Conservation (phyloP, 2,797 vertebrate species). For the Brotogeris chrysoptera region DNA sequence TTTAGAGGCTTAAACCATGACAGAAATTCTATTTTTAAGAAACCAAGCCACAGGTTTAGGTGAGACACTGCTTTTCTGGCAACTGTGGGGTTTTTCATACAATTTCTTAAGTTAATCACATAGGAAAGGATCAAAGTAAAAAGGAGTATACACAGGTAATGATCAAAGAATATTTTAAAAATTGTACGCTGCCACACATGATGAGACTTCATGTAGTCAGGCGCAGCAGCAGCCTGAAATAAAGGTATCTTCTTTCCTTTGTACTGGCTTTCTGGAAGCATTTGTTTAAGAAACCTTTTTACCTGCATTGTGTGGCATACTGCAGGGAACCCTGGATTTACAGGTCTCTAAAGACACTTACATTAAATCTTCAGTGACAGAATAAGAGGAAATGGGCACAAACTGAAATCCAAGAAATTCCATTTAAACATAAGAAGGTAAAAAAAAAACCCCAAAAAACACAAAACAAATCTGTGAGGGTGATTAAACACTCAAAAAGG, state of each 20-base stretch:
- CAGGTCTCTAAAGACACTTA: neutral
- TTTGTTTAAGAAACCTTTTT: neutral
- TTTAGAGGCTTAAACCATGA: no score
- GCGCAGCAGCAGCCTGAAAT: neutral
- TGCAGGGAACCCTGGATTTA: neutral
- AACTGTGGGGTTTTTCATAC: neutral
- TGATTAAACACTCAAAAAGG: neutral
- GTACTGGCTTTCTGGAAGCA: neutral
- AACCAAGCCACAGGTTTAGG: neutral
- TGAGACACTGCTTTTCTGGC: neutral
- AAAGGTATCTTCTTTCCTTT: neutral
- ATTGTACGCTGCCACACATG: neutral
- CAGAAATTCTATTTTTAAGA: neutral
- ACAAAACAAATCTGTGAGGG: neutral
- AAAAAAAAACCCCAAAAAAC: neutral
- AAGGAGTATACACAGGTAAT: neutral
- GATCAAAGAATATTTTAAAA: constrained; percentile 12
- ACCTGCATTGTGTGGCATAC: neutral
- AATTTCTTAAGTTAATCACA: neutral
- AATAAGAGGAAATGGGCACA: neutral
- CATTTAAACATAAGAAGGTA: neutral
- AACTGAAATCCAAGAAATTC: neutral
- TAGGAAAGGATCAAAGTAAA: neutral
- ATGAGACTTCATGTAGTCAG: neutral
- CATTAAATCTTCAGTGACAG: neutral